Evolutionary conservation across 2,888 invertebrate species (phyloP), one percentile per base, ranked within the genome.

Genomic region (Stictocephala bisonia): DNA sequence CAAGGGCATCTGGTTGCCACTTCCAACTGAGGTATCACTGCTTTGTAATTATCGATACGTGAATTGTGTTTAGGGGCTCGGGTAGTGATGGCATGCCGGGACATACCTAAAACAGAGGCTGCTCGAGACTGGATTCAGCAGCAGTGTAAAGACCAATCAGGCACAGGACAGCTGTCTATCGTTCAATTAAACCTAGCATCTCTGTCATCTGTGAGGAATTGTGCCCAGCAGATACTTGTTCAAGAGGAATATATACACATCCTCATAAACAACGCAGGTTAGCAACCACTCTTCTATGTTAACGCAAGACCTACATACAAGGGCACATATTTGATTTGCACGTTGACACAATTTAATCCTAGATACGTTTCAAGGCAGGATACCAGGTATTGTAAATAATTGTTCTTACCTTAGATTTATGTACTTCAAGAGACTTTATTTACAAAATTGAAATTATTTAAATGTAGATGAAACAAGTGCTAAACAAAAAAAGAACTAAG

Each of bases 1-100:
- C n/a, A n/a, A n/a, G n/a, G n/a, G n/a, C n/a, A n/a, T n/a, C n/a
- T n/a, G n/a, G n/a, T n/a, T n/a, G n/a, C n/a, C n/a, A n/a, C n/a
- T n/a, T n/a, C n/a, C n/a, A n/a, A n/a, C n/a, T n/a, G n/a, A 35
- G 40, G 40, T 11, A 35, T 40, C 13, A n/a, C 9, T 11, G 13
- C n/a, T 40, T 40, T 40, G 13, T 1, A 40, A 1, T 40, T 40
- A 40, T 40, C n/a, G 13, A 40, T 40, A n/a, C 40, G n/a, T 64
- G 13, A n/a, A n/a, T n/a, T n/a, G n/a, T n/a, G n/a, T n/a, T n/a
- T n/a, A 86, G 89, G 90, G 71, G 88, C 86, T 1, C 82, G 83
- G 60, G 87, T 90, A 0, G 86, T 90, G 71, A 82, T 90, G 83
- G 90, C 89, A 0, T 89, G 89, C 78, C 81, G 90, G 72, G 86